Evolutionary conservation across 1,140 invertebrate species (phyloP).

Genomic region (Atta colombica): DNA sequence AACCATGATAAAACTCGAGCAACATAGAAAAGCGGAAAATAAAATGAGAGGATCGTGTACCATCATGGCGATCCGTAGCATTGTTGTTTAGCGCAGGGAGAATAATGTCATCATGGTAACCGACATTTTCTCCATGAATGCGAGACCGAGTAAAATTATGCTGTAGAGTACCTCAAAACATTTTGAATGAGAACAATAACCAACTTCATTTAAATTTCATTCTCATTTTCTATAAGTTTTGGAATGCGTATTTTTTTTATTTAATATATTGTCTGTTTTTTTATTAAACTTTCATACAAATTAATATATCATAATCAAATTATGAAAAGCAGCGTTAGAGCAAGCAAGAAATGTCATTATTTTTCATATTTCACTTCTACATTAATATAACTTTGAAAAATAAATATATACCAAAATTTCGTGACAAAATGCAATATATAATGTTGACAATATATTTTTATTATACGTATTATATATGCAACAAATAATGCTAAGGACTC

Average conservation of each 20-base stretch:
- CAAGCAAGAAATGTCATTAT: background rate
- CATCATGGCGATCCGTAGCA: constrained; percentile 45
- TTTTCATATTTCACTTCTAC: background rate
- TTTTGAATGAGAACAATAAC: constrained; percentile 58
- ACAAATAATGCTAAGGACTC: background rate
- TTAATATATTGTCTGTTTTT: constrained; percentile 6
- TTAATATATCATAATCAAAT: background rate
- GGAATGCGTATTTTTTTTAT: constrained; percentile 7
- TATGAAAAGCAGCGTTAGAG: background rate
- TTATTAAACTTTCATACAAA: constrained; percentile 34
- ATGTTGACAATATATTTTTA: background rate
- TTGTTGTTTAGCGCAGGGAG: constrained; percentile 52
- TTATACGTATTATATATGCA: background rate
- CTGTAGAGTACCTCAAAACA: constrained; percentile 44
- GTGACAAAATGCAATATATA: background rate
- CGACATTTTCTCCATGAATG: constrained; percentile 54
- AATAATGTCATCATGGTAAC: constrained; percentile 56
- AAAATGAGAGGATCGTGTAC: constrained; percentile 30
- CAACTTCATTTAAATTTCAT: constrained; percentile 37
- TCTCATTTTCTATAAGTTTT: constrained; percentile 49
- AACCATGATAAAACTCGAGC: constrained; percentile 49
- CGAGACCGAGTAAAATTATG: constrained; percentile 46
- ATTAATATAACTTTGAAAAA: constrained; percentile 24
- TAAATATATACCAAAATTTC: background rate
- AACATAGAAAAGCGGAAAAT: constrained; percentile 48